phyloP scores from a whole-genome alignment of 2,113 vertebrate genomes.

The Copsychus sechellarum region DNA sequence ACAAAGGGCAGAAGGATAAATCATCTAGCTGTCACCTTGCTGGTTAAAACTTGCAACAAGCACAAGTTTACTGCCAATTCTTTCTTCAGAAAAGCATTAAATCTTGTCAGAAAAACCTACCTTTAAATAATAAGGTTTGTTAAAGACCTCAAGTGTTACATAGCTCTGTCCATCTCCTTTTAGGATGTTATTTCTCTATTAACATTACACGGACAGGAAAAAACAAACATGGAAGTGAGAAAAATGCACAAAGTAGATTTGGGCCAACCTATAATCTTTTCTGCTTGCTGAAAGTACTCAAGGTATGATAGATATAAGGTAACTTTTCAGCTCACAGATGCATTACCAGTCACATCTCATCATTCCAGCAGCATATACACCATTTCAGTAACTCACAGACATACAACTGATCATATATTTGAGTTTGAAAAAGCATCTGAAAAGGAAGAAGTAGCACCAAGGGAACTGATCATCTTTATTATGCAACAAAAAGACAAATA shows the following conservation, averaged over 20 bases:
- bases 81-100: neutral
- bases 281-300: neutral
- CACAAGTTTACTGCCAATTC: neutral
- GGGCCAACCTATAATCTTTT: neutral
- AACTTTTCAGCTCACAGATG: neutral
- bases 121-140: neutral
- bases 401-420: neutral
- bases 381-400: neutral
- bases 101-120: neutral
- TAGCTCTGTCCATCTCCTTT: neutral
- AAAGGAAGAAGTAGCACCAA: neutral
- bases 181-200: neutral
- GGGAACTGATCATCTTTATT: conserved; percentile 52
- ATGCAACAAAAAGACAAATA: conserved; percentile 13
- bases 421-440: neutral
- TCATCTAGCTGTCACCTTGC: neutral
- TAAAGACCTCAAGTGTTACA: neutral
- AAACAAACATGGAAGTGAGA: neutral
- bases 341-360: neutral
- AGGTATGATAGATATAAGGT: neutral
- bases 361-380: neutral
- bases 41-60: neutral
- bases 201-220: neutral
- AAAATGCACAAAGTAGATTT: neutral
- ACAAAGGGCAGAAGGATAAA: neutral